Evolutionary conservation across 2,888 invertebrate species (phyloP), one percentile per base, ranked within the genome.

Genomic region (Podabrus alpinus): DNA sequence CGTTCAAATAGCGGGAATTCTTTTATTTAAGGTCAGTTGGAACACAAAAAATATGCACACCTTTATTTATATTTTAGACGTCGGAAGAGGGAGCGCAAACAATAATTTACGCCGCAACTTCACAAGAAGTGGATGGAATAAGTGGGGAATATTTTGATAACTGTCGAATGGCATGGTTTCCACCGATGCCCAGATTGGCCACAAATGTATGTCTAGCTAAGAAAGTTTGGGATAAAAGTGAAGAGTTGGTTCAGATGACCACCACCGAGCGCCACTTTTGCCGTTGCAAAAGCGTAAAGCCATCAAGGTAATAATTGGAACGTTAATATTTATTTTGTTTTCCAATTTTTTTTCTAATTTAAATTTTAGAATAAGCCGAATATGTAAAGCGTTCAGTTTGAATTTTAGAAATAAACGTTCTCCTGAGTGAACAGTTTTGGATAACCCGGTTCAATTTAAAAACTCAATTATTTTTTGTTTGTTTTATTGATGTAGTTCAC

Each of bases 211-310:
- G 90, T 0, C 91, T 92, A 70, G 95, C 93, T 9, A 91, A 91
- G 81, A 93, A 94, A 83, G 87, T 97, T 64, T 97, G 97, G 97
- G 94, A 94, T 83, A 89, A 94, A 76, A 95, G 95, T 25, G 93
- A 94, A 81, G 90, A 91, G 78, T 87, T 96, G 75, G 93, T 92
- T 1, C 92, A 93, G 77, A 87, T 95, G 69, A 91, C 13, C 62
- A 21, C n/a, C 0, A 64, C 13, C 9, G 62, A 64, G 11, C 62
- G 62, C 1, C 17, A n/a, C 9, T 61, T 17, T 2, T 64, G 62
- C 15, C 62, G 62, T 10, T 64, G 62, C n/a, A 64, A 64, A 64
- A 64, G 21, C 62, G 21, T 21, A 3, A 15, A 64, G 9, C n/a
- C 13, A 45, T 45, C 45, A 5, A 45, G 7, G 45, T 45, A 45